Percentiles rank a stretch among this genome's conserved stretches.
These are phyloP conservation scores for Eptatretus atami DNA, from an alignment of 2,797 vertebrate species.

Conservation along the genomic window DNA sequence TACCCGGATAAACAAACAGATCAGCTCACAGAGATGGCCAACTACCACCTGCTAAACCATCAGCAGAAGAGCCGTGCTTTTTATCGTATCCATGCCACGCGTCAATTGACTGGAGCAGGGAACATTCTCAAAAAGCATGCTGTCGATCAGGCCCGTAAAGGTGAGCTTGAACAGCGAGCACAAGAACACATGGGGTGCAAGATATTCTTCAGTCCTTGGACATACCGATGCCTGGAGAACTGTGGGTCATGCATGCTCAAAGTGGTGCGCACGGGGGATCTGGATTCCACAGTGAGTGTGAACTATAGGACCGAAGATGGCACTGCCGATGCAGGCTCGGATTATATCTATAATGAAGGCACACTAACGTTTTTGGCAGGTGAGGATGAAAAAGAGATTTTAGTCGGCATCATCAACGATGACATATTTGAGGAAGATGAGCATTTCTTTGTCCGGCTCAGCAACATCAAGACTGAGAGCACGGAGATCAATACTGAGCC, in stretches of 20 bases:
- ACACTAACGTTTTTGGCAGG: slow-evolving; percentile 74
- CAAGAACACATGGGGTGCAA: slow-evolving; percentile 24
- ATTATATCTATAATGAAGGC: slow-evolving; percentile 48
- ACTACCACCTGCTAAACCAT: slow-evolving; percentile 79
- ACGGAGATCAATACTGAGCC: slow-evolving; percentile 57
- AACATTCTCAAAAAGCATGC: slow-evolving; percentile 63
- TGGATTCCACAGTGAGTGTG: slow-evolving; percentile 58
- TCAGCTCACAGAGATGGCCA: slow-evolving; percentile 94
- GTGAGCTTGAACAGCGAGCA: slow-evolving; percentile 7
- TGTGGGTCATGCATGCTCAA: slow-evolving; percentile 30
- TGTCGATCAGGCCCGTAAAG: slow-evolving; percentile 22
- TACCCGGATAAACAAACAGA: slow-evolving; percentile 86
- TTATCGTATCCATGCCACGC: slow-evolving; percentile 87
- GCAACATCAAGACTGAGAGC: slow-evolving; percentile 49
- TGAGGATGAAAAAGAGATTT: slow-evolving; percentile 47
- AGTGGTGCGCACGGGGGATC: slow-evolving; percentile 32
- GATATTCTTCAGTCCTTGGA: slow-evolving; percentile 51
- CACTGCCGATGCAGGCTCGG: slow-evolving; percentile 48
- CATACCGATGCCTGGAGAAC: slow-evolving; percentile 81
- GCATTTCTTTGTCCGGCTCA: slow-evolving; percentile 30
- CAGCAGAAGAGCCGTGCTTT: slow-evolving; percentile 96
- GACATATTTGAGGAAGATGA: slow-evolving; percentile 82
- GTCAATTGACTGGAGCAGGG: slow-evolving; percentile 58
- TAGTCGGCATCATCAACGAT: slow-evolving; percentile 24
- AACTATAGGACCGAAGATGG: slow-evolving; percentile 80